Percentiles rank a stretch among this genome's conserved stretches.
Conservation (phyloP, 64 coral and sea anemone genomes). For the Actinia equina region DNA sequence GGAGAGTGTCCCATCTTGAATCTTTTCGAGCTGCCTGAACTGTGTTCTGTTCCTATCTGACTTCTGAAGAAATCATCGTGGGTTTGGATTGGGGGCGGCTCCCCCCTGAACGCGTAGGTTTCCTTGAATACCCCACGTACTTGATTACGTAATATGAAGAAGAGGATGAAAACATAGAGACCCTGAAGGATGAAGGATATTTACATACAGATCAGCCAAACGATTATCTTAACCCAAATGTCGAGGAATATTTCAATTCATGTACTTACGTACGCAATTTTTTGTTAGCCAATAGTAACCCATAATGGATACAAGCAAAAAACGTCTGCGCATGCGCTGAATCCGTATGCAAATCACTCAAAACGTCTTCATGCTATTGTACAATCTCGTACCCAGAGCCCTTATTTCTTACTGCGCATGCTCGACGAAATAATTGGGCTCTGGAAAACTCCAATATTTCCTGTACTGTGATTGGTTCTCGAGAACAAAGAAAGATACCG, state of each 20-base stretch:
- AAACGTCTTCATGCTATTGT: no score
- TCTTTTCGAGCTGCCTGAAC: conserved; percentile 57
- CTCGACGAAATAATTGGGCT: no score
- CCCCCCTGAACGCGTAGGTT: conserved; percentile 57
- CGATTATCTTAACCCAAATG: no score
- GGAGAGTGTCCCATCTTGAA: conserved; percentile 58
- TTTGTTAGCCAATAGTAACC: no score
- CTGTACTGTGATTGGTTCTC: no score
- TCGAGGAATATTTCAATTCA: no score
- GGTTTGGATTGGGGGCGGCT: conserved; percentile 68
- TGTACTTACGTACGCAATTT: no score
- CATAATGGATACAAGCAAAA: background rate
- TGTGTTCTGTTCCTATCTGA: conserved; percentile 53
- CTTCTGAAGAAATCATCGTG: conserved; percentile 84
- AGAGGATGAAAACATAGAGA: conserved; percentile 92
- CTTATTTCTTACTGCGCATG: no score
- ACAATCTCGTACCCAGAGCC: no score
- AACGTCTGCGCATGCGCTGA: background rate
- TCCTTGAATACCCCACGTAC: conserved; percentile 75
- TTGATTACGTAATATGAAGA: conserved; percentile 93
- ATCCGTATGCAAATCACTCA: no score
- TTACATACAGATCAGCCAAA: background rate
- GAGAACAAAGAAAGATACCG: no score
- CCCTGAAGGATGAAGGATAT: conserved; percentile 29
- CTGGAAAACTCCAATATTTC: no score